Conservation (phyloP, 2,113 vertebrate genomes). For the Entelurus aequoreus region DNA sequence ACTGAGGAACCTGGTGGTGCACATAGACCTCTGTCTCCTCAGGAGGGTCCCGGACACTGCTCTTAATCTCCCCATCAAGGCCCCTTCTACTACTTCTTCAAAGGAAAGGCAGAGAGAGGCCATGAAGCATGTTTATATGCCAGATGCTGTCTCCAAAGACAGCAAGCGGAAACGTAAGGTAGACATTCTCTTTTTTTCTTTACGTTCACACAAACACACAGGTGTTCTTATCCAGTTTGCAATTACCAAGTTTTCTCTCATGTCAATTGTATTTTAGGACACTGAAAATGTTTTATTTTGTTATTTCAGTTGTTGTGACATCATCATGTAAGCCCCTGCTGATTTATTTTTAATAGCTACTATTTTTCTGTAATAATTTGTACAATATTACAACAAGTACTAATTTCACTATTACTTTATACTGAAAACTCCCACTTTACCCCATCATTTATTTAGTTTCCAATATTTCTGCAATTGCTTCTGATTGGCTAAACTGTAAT, state of each 20-base stretch:
- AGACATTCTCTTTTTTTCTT: conserved; percentile 27
- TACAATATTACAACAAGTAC: too few species aligned
- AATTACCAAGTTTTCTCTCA: neutral
- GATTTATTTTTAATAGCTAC: too few species aligned
- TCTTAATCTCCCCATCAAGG: conserved; percentile 59
- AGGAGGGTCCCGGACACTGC: conserved; percentile 83
- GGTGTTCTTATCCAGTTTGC: neutral
- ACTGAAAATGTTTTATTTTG: neutral
- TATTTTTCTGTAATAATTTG: too few species aligned
- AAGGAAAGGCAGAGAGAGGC: conserved; percentile 60
- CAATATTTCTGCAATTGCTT: neutral
- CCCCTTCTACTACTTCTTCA: conserved; percentile 42
- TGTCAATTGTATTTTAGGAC: neutral
- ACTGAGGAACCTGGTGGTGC: conserved; percentile 88
- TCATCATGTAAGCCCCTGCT: too few species aligned
- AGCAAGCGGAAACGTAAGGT: conserved; percentile 94
- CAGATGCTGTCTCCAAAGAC: conserved; percentile 75
- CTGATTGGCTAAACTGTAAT: neutral
- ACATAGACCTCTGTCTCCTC: conserved; percentile 91
- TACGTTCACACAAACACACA: neutral
- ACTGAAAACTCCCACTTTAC: neutral
- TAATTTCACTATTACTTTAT: neutral
- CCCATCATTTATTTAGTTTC: neutral
- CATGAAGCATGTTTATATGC: conserved; percentile 64
- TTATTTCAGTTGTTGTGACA: too few species aligned